Evolutionary conservation across 2,888 invertebrate species (phyloP), one percentile per base, ranked within the genome.

Genomic region (Tryphoninae sp.): DNA sequence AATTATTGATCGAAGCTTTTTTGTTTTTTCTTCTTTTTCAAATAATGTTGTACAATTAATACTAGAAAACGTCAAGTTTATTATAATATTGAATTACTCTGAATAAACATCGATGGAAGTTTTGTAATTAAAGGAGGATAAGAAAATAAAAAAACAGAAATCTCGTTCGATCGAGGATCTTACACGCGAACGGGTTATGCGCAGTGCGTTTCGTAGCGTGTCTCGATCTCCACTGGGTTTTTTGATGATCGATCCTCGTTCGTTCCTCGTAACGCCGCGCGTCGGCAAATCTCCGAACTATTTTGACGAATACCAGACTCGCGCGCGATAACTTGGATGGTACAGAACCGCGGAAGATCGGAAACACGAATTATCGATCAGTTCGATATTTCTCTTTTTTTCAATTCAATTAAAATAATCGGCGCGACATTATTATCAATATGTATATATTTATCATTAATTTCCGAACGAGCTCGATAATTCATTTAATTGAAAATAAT

Each of bases 221-320:
- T 19, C 75, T 33, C 22, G 26, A 76, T 67, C 67, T 45, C 75
- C 69, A 68, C 68, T 77, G 76, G 53, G 49, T 67, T 68, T 76
- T 76, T 68, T 68, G 67, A 82, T 68, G 82, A 82, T 75, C 82
- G 74, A 84, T 80, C 81, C 33, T n/a, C 51, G 81, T 75, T 75
- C 69, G 40, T 61, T 64, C 78, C 78, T 62, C 80, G 82, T 89
- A 89, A 84, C 90, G 91, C 90, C 91, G 87, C 89, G 89, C 85
- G 83, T 85, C 91, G 91, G 89, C 82, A 76, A 84, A 88, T 79
- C 82, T 74, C 61, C 79, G 87, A 91, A 91, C 90, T 87, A 86
- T 89, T 89, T 88, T 88, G 87, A 85, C 81, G 84, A 83, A 82
- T 83, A 65, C 73, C 77, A 79, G 45, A 62, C 67, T 53, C 45